These are phyloP conservation scores for Adelognathus sp. DNA, from an alignment of 2,888 invertebrate species.

Conservation along the genomic window DNA sequence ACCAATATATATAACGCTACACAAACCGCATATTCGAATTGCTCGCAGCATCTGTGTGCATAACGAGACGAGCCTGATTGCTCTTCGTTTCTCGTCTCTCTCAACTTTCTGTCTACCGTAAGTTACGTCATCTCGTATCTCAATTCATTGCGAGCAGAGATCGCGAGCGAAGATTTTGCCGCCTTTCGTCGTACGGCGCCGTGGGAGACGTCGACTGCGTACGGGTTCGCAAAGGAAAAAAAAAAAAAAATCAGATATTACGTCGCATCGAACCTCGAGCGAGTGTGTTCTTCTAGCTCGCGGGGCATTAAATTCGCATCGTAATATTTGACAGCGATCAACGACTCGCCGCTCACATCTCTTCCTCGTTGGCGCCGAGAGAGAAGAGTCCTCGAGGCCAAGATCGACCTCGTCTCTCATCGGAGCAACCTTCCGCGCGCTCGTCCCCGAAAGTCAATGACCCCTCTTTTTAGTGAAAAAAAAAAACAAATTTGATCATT, in stretches of 20 bases:
- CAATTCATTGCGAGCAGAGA: neutral
- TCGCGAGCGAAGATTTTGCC: neutral
- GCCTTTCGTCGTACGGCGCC: neutral
- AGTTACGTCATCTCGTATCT: neutral
- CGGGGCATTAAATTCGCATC: neutral
- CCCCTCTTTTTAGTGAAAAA: neutral
- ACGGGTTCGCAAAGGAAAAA: neutral
- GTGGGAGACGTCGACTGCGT: neutral
- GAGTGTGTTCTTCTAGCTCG: constrained; percentile 3
- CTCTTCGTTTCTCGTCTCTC: neutral
- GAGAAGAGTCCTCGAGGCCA: neutral
- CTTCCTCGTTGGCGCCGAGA: neutral
- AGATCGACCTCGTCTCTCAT: neutral
- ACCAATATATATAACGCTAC: neutral
- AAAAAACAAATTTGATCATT: neutral
- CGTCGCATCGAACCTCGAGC: neutral
- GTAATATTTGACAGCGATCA: neutral
- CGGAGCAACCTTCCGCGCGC: neutral
- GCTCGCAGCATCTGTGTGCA: neutral
- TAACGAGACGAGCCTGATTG: neutral
- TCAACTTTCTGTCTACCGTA: neutral
- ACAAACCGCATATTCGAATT: neutral
- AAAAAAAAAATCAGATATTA: neutral
- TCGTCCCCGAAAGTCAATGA: neutral
- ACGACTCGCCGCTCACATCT: constrained; percentile 1